Evolutionary conservation across 2,113 vertebrate species (phyloP).

Genomic region (Sceloporus undulatus): DNA sequence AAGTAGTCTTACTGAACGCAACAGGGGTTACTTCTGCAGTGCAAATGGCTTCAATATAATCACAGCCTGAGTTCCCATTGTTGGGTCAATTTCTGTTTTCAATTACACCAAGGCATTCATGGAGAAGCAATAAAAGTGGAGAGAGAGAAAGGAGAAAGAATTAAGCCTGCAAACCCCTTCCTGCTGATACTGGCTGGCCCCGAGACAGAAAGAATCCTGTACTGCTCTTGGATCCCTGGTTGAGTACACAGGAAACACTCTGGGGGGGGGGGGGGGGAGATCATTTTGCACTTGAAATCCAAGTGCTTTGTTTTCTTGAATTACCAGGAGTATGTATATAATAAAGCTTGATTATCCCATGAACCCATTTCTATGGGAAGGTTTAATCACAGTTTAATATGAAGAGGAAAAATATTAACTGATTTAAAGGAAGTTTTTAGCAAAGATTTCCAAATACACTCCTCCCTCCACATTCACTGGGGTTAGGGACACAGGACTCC

Average conservation of each 20-base stretch:
- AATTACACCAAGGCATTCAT: slow-evolving; percentile 11
- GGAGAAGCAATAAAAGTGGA: slow-evolving; percentile 35
- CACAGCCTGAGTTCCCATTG: slow-evolving; percentile 11
- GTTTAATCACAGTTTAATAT: slow-evolving; percentile 4
- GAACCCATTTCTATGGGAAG: neutral
- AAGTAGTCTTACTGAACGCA: slow-evolving; percentile 15
- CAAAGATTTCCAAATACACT: neutral
- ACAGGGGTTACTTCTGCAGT: neutral
- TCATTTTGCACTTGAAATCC: neutral
- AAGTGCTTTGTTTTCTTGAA: neutral
- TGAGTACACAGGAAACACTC: neutral
- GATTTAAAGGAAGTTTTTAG: neutral
- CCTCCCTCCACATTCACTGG: no score
- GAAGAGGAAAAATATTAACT: neutral
- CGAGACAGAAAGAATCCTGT: neutral
- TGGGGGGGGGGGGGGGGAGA: neutral
- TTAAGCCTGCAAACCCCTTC: slow-evolving; percentile 15
- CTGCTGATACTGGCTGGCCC: neutral
- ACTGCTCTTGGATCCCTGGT: neutral
- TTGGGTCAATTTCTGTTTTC: slow-evolving; percentile 35
- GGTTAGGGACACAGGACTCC: no score
- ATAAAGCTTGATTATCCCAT: neutral
- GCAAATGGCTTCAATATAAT: slow-evolving; percentile 16
- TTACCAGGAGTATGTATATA: neutral
- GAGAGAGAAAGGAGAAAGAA: neutral